Evolutionary conservation across 2,113 vertebrate genomes (phyloP).

Genomic region (Penelope pileata): DNA sequence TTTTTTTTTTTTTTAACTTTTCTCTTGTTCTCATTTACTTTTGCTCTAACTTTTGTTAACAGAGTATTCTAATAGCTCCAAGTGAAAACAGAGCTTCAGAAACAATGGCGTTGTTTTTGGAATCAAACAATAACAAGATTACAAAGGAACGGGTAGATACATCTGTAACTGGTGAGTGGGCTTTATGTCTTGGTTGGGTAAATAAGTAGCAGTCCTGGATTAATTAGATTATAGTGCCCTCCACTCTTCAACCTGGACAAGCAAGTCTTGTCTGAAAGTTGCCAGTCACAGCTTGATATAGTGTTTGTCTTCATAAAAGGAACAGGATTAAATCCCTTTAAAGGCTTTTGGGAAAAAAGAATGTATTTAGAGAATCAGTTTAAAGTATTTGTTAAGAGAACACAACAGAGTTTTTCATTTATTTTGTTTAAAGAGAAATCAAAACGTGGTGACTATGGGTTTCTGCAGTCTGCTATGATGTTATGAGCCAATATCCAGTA

Average conservation of each 20-base stretch:
- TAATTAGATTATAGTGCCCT: not conserved
- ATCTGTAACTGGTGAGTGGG: slow-evolving; percentile 70
- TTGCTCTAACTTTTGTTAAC: slow-evolving; percentile 39
- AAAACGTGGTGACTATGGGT: not conserved
- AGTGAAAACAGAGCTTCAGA: slow-evolving; percentile 72
- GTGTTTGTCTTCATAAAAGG: not conserved
- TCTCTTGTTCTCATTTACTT: slow-evolving; percentile 27
- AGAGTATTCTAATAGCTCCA: slow-evolving; percentile 64
- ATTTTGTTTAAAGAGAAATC: not conserved
- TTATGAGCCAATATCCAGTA: not conserved
- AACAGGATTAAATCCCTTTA: not conserved
- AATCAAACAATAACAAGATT: slow-evolving; percentile 60
- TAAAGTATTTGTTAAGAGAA: not conserved
- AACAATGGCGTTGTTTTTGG: slow-evolving; percentile 56
- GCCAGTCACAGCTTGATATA: not conserved
- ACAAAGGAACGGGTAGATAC: slow-evolving; percentile 48
- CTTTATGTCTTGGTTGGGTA: not conserved
- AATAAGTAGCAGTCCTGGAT: not conserved
- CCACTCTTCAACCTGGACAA: not conserved
- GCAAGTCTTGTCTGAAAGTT: not conserved
- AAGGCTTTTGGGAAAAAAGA: not conserved
- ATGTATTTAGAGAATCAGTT: not conserved
- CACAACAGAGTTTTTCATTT: not conserved
- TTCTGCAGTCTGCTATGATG: not conserved
- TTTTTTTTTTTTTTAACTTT: not conserved